Conservation (phyloP, 2,797 vertebrate species). For the Petrocephalus sullivani region DNA sequence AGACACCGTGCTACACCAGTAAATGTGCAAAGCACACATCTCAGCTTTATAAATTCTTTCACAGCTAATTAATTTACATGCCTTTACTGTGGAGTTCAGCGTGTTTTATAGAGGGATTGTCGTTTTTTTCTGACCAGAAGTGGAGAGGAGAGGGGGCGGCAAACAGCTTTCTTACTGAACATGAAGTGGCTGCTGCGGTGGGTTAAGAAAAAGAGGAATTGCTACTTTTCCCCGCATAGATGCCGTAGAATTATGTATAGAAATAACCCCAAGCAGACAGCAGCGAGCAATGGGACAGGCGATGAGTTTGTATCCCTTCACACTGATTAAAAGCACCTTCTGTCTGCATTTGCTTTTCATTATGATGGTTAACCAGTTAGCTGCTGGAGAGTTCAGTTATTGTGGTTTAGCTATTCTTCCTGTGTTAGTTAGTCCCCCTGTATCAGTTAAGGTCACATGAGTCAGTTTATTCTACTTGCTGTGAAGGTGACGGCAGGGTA, state of each 20-base stretch:
- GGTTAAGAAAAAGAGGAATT: not conserved
- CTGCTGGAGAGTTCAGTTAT: not conserved
- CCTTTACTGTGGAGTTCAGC: not conserved
- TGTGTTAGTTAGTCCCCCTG: not conserved
- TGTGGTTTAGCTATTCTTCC: not conserved
- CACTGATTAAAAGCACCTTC: not conserved
- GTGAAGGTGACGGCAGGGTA: not conserved
- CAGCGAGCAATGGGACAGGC: not conserved
- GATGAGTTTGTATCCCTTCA: not conserved
- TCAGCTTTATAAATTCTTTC: not conserved
- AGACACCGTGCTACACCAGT: not conserved
- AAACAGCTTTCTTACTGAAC: not conserved
- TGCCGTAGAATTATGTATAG: not conserved
- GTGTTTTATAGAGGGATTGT: not conserved
- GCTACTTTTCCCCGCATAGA: not conserved
- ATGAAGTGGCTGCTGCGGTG: not conserved
- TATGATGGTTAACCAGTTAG: not conserved
- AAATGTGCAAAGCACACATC: not conserved
- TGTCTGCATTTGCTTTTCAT: not conserved
- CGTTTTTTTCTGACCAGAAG: not conserved
- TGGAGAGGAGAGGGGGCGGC: not conserved
- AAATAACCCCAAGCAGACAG: not conserved
- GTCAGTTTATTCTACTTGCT: not conserved
- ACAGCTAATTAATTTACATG: not conserved
- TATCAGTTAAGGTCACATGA: not conserved